Base-by-base conservation (phyloP, 2,113 vertebrate species). In the Garra rufa region DNA sequence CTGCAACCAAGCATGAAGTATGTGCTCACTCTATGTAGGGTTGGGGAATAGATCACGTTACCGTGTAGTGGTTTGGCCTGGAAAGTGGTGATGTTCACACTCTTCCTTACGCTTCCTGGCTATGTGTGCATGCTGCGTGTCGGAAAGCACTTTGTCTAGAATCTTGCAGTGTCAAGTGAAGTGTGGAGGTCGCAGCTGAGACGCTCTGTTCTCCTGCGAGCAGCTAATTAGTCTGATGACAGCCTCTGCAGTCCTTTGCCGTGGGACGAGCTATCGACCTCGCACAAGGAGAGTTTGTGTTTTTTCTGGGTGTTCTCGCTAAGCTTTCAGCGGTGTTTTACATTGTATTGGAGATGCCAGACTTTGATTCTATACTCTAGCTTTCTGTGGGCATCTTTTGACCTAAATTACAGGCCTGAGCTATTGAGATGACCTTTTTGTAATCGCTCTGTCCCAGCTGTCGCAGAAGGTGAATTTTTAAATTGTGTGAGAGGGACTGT, bases 171-270 rank as follows among this genome's bases (percentile, higher is more conserved):
- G 19, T 52, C 69, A 75, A 80, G 67, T 85, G 77, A 67, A 43
- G 55, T 75, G 81, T 83, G 81, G 55, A 80, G 76, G 85, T 82
- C 85, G 24, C 75, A 59, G 44, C 30, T 46, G 46, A 74, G 82
- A 48, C 15, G n/a, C 76, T 80, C 67, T 55, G 79, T 82, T 79
- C 65, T 80, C 13, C 59, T 77, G 41, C 67, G 81, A 87, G 69
- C 76, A 83, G 67, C 76, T 84, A 80, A 87, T 87, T 87, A 87
- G 76, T 83, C 10, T 81, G 85, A 79, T 79, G 85, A 83, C 85
- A 83, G 69, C 82, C 55, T 19, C 43, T 52, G 34, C 38, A 41
- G 65, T 57, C 55, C 67, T 52, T 30, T 63, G 19, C 73, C 14
- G 30, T 21, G 46, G 73, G 71, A 76, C 24, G n/a, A 52, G 76